Evolutionary conservation across 1,140 invertebrate genomes (phyloP).

Genomic region (Zaprionus ghesquierei): DNA sequence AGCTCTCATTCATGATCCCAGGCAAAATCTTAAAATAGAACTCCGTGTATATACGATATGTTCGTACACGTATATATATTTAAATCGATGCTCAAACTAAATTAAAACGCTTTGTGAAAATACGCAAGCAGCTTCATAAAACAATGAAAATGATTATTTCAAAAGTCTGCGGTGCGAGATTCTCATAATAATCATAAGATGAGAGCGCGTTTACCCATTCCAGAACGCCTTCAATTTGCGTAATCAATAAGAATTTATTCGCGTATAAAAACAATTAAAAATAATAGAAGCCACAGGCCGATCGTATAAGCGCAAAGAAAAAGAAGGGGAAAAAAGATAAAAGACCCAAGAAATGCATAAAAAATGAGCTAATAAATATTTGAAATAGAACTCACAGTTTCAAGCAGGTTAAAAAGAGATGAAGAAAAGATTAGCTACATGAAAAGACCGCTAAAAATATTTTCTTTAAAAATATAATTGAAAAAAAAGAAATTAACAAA

Average conservation of each 20-base stretch:
- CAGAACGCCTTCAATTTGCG: conserved; percentile 26
- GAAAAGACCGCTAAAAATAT: not conserved
- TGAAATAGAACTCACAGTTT: conserved; percentile 8
- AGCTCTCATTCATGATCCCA: conserved; percentile 27
- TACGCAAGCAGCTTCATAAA: conserved; percentile 23
- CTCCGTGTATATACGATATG: not conserved
- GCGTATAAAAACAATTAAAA: conserved; percentile 40
- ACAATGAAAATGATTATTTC: conserved; percentile 26
- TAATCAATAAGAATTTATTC: conserved; percentile 38
- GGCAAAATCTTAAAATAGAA: conserved; percentile 9
- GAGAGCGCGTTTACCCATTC: not conserved
- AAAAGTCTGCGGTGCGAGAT: conserved; percentile 11
- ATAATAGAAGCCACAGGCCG: conserved; percentile 4
- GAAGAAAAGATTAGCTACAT: not conserved
- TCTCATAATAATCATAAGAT: conserved; percentile 27
- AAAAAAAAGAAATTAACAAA: no score
- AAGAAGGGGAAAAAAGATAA: conserved; percentile 13
- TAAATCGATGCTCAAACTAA: conserved; percentile 27
- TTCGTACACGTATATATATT: not conserved
- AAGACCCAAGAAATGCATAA: conserved; percentile 17
- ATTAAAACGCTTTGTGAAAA: conserved; percentile 25
- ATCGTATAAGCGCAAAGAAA: not conserved
- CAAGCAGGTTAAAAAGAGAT: not conserved
- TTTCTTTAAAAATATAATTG: no score
- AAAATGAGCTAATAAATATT: conserved; percentile 30